Evolutionary conservation across 2,888 invertebrate species (phyloP).

Genomic region (Tipula unca): DNA sequence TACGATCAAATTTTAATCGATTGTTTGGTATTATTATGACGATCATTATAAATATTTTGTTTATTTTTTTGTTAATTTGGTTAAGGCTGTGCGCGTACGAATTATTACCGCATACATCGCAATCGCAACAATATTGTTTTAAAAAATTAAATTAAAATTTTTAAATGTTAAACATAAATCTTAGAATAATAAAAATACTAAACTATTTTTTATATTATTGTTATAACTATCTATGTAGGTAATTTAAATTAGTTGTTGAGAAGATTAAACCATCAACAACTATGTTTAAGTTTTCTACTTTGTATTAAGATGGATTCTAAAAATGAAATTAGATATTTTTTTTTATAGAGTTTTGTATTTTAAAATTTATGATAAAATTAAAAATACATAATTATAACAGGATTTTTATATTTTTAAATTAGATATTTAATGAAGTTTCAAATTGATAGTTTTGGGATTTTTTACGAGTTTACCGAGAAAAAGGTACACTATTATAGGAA

Average conservation of each 20-base stretch:
- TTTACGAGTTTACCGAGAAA: background rate
- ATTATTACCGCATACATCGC: too few species aligned
- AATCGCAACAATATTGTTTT: background rate
- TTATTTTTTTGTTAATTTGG: too few species aligned
- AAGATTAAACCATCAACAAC: background rate
- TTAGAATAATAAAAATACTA: background rate
- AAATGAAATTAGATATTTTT: background rate
- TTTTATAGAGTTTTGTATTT: background rate
- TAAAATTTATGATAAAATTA: background rate
- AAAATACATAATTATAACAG: background rate
- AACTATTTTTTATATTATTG: background rate
- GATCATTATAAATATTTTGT: background rate
- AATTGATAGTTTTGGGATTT: background rate
- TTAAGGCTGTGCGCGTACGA: background rate
- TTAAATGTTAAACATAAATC: background rate
- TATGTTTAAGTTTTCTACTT: background rate
- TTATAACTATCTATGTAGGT: background rate
- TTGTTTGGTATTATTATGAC: background rate
- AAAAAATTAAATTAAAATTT: background rate
- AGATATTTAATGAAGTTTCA: background rate
- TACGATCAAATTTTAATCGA: background rate
- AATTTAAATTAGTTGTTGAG: background rate
- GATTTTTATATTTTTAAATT: background rate
- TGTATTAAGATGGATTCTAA: too few species aligned
- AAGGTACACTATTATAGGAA: background rate